Evolutionary conservation across 1,140 invertebrate species (phyloP).

Genomic region (Rhyacophila brunnea): DNA sequence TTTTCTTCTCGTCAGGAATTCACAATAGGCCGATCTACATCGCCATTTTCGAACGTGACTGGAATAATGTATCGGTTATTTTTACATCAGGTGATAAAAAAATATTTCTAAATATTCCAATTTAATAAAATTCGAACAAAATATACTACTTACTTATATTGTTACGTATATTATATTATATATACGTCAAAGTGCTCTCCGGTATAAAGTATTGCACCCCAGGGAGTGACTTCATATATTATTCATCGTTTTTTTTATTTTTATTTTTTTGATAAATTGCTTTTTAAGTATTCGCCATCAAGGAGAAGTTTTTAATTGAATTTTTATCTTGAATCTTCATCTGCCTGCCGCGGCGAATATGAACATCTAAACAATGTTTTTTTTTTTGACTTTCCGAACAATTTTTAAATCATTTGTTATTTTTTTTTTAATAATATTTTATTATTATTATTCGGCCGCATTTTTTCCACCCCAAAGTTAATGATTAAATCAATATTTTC

Average conservation of each 20-base stretch:
- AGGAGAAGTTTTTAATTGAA: slow-evolving; percentile 21
- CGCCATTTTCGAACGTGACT: no score
- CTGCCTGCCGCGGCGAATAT: no score
- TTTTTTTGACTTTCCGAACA: no score
- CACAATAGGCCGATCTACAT: no score
- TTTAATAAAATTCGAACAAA: background rate
- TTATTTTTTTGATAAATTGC: slow-evolving; percentile 20
- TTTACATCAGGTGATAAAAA: background rate
- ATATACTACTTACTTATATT: background rate
- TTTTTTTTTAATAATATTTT: no score
- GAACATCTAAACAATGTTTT: no score
- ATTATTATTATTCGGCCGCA: no score
- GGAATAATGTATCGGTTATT: background rate
- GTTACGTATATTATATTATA: slow-evolving; percentile 4
- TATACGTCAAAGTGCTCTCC: slow-evolving; percentile 1
- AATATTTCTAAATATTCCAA: slow-evolving; percentile 3
- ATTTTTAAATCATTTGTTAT: no score
- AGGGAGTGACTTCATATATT: slow-evolving; percentile 19
- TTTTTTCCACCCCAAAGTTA: no score
- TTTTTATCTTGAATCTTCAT: slow-evolving; percentile 8
- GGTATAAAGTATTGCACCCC: slow-evolving; percentile 4
- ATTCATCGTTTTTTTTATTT: slow-evolving; percentile 10
- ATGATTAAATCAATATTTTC: no score
- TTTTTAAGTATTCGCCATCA: slow-evolving; percentile 19
- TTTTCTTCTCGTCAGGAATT: no score